Evolutionary conservation across 1,140 invertebrate species (phyloP).

Genomic region (Stenopsyche tienmushanensis): DNA sequence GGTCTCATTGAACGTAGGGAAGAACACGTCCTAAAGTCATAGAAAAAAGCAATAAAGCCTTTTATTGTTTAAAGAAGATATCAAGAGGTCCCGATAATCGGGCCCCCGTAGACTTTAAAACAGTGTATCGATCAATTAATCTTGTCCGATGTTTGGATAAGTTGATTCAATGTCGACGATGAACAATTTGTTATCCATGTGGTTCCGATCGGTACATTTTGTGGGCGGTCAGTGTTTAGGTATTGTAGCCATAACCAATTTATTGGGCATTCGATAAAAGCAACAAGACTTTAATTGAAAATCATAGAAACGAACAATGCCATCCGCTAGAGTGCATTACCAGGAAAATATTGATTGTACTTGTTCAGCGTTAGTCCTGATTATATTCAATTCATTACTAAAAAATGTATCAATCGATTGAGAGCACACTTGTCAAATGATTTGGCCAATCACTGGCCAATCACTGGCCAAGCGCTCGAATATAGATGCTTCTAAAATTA

Average conservation of each 20-base stretch:
- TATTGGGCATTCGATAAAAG: not conserved
- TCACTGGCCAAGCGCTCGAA: no score
- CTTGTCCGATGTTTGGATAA: slow-evolving; percentile 25
- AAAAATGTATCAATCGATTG: not conserved
- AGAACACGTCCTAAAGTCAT: no score
- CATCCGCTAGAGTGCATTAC: not conserved
- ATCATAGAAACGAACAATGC: not conserved
- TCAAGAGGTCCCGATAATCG: slow-evolving; percentile 2
- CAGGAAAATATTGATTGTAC: not conserved
- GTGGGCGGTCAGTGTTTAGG: slow-evolving; percentile 8
- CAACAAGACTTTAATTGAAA: not conserved
- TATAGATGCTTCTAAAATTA: no score
- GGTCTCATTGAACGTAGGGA: no score
- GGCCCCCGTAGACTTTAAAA: slow-evolving; percentile 14
- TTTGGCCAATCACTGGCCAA: no score
- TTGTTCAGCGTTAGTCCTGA: not conserved
- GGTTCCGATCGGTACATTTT: not conserved
- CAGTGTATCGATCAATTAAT: slow-evolving; percentile 22
- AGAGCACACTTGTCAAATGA: not conserved
- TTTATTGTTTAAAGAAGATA: slow-evolving; percentile 24
- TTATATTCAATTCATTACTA: not conserved
- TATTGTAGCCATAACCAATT: not conserved
- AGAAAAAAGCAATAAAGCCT: no score
- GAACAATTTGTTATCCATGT: slow-evolving; percentile 22
- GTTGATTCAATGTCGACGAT: slow-evolving; percentile 23